Evolutionary conservation across 2,888 invertebrate species (phyloP).

Genomic region (Raillietiella orientalis): DNA sequence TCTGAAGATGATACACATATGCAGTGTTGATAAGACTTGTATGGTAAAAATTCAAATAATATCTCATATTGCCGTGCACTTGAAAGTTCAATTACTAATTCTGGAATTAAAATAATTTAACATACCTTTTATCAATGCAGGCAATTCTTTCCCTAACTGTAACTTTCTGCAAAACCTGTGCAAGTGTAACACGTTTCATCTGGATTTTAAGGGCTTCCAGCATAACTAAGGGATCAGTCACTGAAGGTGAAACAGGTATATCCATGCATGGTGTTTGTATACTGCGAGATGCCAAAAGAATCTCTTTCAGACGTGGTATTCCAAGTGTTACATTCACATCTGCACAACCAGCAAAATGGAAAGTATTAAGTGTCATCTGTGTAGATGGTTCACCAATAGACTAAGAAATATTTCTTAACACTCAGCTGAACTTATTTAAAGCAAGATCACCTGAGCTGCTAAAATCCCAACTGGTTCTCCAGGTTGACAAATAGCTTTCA

Average conservation of each 20-base stretch:
- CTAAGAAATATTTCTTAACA: conserved; percentile 10
- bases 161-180: conserved; percentile 40
- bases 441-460: conserved; percentile 41
- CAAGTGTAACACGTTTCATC: conserved; percentile 40
- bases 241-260: conserved; percentile 32
- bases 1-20: too few relatives aligned
- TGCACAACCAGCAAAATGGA: conserved; percentile 97
- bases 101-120: too few relatives aligned
- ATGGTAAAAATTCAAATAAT: too few relatives aligned
- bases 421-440: conserved; percentile 1
- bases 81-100: too few relatives aligned
- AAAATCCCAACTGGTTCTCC: conserved; percentile 88
- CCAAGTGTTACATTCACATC: conserved; percentile 99
- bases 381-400: conserved; percentile 97
- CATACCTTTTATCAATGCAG: neutral
- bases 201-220: conserved; percentile 27
- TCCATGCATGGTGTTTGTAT: conserved; percentile 92
- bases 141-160: conserved; percentile 24
- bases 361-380: conserved; percentile 99
- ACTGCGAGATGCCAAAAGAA: conserved; percentile 78
- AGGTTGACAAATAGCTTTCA: conserved; percentile 42
- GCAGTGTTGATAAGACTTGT: too few relatives aligned
- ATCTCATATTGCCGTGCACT: too few relatives aligned
- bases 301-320: conserved; percentile 84
- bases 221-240: conserved; percentile 9